phyloP scores from a whole-genome alignment of 2,113 vertebrate species.

The Oryzias javanicus region DNA sequence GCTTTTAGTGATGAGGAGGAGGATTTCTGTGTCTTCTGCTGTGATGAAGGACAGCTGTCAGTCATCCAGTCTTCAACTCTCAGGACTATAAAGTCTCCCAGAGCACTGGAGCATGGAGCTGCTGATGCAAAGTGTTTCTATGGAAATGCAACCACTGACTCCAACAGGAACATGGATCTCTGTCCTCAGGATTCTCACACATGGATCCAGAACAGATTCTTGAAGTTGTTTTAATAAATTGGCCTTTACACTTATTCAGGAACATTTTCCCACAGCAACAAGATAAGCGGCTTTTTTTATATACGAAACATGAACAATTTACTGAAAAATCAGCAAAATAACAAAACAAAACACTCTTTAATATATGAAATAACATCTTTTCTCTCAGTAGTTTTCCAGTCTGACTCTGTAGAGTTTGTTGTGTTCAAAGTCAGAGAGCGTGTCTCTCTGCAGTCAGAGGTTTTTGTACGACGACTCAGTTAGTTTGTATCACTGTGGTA shows the following conservation, averaged over 20 bases:
- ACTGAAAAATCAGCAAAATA: no score
- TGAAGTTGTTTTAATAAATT: no score
- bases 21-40: constrained; percentile 5
- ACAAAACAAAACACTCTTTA: no score
- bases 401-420: background rate
- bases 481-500: constrained; percentile 8
- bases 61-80: constrained; percentile 28
- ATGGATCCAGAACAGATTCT: background rate
- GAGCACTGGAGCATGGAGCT: constrained; percentile 39
- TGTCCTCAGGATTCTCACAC: no score
- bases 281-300: no score
- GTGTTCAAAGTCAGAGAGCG: constrained; percentile 3
- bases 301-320: no score
- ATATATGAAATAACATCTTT: no score
- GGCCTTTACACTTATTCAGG: no score
- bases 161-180: background rate
- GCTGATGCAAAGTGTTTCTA: constrained; percentile 5
- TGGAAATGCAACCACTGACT: background rate
- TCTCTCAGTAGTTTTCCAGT: no score
- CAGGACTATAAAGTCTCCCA: constrained; percentile 39
- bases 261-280: no score
- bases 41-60: constrained; percentile 18
- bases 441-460: background rate
- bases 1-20: constrained; percentile 11
- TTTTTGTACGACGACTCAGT: constrained; percentile 10